Evolutionary conservation across 2,113 vertebrate species (phyloP), one percentile per base, ranked within the genome.

Genomic region (Phycodurus eques): DNA sequence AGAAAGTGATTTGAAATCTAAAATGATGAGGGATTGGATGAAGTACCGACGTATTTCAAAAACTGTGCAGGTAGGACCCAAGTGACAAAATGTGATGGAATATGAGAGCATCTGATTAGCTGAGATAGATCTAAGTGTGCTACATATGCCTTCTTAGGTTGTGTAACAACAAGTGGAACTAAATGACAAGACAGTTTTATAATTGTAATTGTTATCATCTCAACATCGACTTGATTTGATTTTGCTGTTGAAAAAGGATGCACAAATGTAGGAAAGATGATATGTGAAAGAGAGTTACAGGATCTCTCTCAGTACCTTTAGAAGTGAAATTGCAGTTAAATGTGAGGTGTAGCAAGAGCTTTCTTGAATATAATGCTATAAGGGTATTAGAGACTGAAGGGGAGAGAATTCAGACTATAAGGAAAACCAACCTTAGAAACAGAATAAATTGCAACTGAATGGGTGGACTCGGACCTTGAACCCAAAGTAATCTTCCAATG

Each of bases 401-500:
- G 76, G 27, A 80, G 60, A 76, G 46, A 77, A 76, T 69, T 68
- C 15, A 63, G 31, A 70, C 42, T 19, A 59, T 51, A 54, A 80
- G 68, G 77, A 83, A 81, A 83, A 42, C 77, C 74, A 70, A 72
- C 54, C 46, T 33, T 64, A 65, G 71, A 35, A 73, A 79, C 71
- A 77, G 46, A 68, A 66, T 66, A 69, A 59, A 77, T 81, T 81
- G 75, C 73, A 80, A 84, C 81, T 78, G 65, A 81, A 72, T 69
- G 67, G 14, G 47, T 31, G 70, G 77, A 81, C 72, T 83, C 54
- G 27, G 31, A 60, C 27, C 67, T 57, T 87, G 88, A 88, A 85
- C 86, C 85, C 66, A 69, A 73, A 79, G 79, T 83, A 72, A 71
- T 86, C 75, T 87, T 67, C 59, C 57, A 86, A 86, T 86, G 83